These are phyloP conservation scores for Popillia japonica DNA, from an alignment of 1,140 invertebrate genomes.

Conservation along the genomic window DNA sequence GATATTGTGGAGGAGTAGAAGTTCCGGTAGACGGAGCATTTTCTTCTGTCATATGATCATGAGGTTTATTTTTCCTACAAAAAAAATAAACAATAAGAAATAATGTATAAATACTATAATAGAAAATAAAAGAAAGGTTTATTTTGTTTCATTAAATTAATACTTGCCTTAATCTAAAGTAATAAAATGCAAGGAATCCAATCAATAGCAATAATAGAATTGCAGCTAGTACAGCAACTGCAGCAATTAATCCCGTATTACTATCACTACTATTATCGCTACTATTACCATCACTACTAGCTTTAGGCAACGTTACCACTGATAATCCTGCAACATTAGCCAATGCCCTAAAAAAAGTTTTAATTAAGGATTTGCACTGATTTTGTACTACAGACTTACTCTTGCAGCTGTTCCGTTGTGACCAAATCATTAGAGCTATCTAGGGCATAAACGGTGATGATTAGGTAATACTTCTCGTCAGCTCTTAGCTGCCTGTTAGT, in stretches of 20 bases:
- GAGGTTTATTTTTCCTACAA: slow-evolving; percentile 26
- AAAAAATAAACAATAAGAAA: no score
- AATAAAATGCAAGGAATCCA: slow-evolving; percentile 51
- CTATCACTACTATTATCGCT: slow-evolving; percentile 31
- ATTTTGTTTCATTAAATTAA: not conserved
- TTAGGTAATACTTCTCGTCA: slow-evolving; percentile 24
- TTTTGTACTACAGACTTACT: slow-evolving; percentile 40
- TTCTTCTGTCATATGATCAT: slow-evolving; percentile 27
- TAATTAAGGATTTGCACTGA: not conserved
- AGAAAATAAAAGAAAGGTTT: no score
- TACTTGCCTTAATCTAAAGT: slow-evolving; percentile 48
- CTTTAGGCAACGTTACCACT: not conserved
- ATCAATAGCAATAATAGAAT: slow-evolving; percentile 49
- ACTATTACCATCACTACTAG: not conserved
- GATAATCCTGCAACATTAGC: slow-evolving; percentile 2
- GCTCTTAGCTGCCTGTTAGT: not conserved
- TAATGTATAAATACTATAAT: no score
- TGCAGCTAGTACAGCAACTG: slow-evolving; percentile 51
- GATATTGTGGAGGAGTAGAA: not conserved
- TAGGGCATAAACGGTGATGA: slow-evolving; percentile 48
- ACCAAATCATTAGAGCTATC: slow-evolving; percentile 43
- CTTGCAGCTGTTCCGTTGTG: slow-evolving; percentile 39
- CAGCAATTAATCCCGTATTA: slow-evolving; percentile 54
- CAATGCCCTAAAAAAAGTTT: not conserved
- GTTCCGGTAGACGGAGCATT: not conserved